These are phyloP conservation scores for Nesospiza acunhae DNA, from an alignment of 2,113 vertebrate species.

Conservation along the genomic window DNA sequence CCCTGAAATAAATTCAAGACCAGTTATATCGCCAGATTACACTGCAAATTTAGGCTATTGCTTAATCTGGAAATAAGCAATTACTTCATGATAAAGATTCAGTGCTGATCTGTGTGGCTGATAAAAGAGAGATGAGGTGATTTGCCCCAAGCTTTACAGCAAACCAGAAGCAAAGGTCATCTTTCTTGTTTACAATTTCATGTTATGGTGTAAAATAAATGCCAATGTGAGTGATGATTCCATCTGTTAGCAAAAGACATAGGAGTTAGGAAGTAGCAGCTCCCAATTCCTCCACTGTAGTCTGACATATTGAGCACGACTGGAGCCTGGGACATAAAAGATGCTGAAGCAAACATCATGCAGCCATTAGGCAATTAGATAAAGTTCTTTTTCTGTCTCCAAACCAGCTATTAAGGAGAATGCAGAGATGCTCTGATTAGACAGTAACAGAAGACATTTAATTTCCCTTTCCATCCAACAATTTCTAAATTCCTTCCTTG, in stretches of 20 bases:
- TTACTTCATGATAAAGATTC: not conserved
- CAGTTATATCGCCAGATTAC: not conserved
- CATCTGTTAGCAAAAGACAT: not conserved
- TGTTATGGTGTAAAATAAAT: not conserved
- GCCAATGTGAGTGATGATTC: not conserved
- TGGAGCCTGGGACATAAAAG: not conserved
- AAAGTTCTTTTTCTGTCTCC: not conserved
- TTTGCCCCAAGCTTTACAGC: not conserved
- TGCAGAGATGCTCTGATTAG: not conserved
- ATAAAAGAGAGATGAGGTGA: not conserved
- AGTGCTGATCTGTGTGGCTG: not conserved
- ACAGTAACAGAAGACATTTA: not conserved
- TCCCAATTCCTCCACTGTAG: not conserved
- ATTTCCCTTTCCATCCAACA: constrained; percentile 14
- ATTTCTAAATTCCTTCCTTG: constrained; percentile 39
- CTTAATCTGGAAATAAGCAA: not conserved
- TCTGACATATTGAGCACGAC: not conserved
- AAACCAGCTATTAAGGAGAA: not conserved
- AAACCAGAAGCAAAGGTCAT: not conserved
- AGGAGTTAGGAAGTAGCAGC: not conserved
- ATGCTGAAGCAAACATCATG: not conserved
- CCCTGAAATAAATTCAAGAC: not conserved
- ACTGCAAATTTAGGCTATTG: not conserved
- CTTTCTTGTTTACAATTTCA: not conserved
- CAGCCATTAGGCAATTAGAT: not conserved